Evolutionary conservation across 2,888 invertebrate genomes (phyloP), one percentile per base, ranked within the genome.

Genomic region (Eurytoma californica): DNA sequence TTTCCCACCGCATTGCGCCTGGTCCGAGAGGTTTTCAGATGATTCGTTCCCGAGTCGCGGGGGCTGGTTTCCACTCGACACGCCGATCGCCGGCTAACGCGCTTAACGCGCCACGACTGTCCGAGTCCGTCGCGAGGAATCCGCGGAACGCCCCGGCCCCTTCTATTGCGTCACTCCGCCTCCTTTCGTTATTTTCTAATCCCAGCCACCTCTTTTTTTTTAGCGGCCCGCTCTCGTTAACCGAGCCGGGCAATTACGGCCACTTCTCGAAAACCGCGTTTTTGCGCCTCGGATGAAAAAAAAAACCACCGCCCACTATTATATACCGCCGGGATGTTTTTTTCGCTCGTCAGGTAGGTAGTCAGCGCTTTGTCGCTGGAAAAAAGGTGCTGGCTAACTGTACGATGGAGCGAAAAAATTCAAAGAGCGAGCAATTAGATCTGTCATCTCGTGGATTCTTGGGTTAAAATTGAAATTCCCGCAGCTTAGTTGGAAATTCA

Each of bases 371-470:
- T 24, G 7, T 39, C 4, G 39, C 7, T 39, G 39, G 3, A 39
- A 39, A 39, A 39, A 39, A 39, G 7, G 39, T 39, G 7, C 39
- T 7, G 39, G 39, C 7, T 39, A 39, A 39, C 39, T 39, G 39
- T 7, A 7, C 39, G 39, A 16, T 30, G 30, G 30, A 61, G 30
- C 30, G 61, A 30, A 61, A 60, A 24, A 60, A 39, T 63, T 63
- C 30, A 63, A 63, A 57, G 13, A 55, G 63, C 9, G 79, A 76
- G 84, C 84, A 84, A 84, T 85, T 84, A 85, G 80, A 72, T 83
- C 84, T 85, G 84, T 85, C 85, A 82, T 83, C 82, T 79, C 77
- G 39, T 13, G 61, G 82, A 81, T 84, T 82, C 78, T 74, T 82
- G 84, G 84, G 84, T 84, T 85, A 84, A 83, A 83, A 82, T 80